Conservation (phyloP, 2,113 vertebrate species). For the Daboia siamensis region DNA sequence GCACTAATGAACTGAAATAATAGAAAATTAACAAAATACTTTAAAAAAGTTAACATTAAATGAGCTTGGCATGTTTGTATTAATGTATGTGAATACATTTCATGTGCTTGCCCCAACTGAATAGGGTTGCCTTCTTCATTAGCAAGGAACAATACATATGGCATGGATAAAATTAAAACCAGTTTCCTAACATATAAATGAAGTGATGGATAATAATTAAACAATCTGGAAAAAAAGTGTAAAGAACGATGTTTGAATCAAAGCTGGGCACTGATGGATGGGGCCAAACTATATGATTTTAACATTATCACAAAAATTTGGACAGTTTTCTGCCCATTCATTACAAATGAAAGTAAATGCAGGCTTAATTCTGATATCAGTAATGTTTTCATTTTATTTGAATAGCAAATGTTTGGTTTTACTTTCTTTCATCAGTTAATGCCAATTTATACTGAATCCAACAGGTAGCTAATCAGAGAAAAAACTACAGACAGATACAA, state of each 20-base stretch:
- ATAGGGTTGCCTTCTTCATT: neutral
- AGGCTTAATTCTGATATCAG: neutral
- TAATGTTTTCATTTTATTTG: neutral
- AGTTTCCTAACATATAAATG: neutral
- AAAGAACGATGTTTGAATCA: neutral
- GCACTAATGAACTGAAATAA: too few species aligned
- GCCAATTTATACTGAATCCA: neutral
- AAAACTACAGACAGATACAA: neutral
- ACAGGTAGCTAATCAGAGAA: neutral
- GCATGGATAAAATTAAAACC: neutral
- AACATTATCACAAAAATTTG: neutral
- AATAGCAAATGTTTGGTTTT: slow-evolving; percentile 2
- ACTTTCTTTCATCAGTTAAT: neutral
- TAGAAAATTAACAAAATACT: too few species aligned
- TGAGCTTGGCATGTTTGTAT: neutral
- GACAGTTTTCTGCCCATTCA: slow-evolving; percentile 14
- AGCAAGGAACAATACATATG: neutral
- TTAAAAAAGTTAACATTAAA: neutral
- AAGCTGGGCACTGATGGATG: slow-evolving; percentile 4
- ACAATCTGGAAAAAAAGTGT: slow-evolving; percentile 44
- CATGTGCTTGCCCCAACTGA: neutral
- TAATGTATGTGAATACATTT: neutral
- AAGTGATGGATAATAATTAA: slow-evolving; percentile 60
- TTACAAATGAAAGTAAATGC: neutral
- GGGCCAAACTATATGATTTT: neutral